Conservation (phyloP, 2,797 vertebrate genomes). For the Jordanella pulchra region DNA sequence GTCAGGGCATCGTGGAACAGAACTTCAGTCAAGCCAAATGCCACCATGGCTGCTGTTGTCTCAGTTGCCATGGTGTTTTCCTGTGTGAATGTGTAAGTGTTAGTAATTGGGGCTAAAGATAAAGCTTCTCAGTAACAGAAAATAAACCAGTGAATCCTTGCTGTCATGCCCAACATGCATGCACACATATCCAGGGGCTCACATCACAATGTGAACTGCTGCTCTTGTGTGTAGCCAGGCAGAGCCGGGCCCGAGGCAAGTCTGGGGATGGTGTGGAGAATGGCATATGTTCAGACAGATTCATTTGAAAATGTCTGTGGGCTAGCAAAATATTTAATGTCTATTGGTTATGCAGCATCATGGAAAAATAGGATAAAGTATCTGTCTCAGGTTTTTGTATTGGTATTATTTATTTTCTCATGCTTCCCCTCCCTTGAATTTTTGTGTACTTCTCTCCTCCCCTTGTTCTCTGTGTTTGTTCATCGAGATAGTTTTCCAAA, state of each 20-base stretch:
- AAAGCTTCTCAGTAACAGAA: slow-evolving; percentile 41
- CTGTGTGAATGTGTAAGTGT: slow-evolving; percentile 38
- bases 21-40: slow-evolving; percentile 59
- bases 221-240: slow-evolving; percentile 44
- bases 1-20: slow-evolving; percentile 68
- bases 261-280: slow-evolving; percentile 35
- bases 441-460: slow-evolving; percentile 11
- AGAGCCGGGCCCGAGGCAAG: slow-evolving; percentile 43
- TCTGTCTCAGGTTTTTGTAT: slow-evolving; percentile 11
- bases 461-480: slow-evolving; percentile 39
- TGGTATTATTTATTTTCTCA: slow-evolving; percentile 15
- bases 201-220: slow-evolving; percentile 42
- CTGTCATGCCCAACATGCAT: slow-evolving; percentile 28
- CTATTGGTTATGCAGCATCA: slow-evolving; percentile 39
- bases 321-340: slow-evolving; percentile 37
- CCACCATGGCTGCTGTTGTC: slow-evolving; percentile 55
- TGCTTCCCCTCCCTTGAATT: not conserved
- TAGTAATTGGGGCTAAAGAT: slow-evolving; percentile 47
- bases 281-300: slow-evolving; percentile 54
- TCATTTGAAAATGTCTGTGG: slow-evolving; percentile 46
- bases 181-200: slow-evolving; percentile 38
- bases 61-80: slow-evolving; percentile 56
- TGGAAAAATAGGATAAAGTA: slow-evolving; percentile 42
- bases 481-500: slow-evolving; percentile 50
- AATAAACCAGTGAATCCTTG: slow-evolving; percentile 38